Evolutionary conservation across 2,888 invertebrate species (phyloP).

Genomic region (Atherix ibis): DNA sequence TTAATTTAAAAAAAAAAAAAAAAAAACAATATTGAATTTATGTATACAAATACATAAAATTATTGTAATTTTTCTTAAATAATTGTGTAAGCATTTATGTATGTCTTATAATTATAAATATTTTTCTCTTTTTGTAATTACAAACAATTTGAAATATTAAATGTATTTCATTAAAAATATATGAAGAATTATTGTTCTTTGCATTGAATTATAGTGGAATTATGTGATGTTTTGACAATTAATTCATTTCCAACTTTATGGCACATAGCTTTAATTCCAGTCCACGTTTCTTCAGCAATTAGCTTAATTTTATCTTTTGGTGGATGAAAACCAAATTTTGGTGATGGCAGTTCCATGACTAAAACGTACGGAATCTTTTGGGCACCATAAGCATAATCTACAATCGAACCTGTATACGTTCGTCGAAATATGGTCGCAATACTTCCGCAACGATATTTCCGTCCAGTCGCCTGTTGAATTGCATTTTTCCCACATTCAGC

Average conservation of each 20-base stretch:
- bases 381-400: slow-evolving; percentile 29
- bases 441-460: slow-evolving; percentile 27
- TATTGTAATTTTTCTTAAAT: too few relatives aligned
- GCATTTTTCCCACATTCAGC: slow-evolving; percentile 26
- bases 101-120: too few relatives aligned
- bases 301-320: slow-evolving; percentile 23
- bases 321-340: slow-evolving; percentile 27
- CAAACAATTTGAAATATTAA: too few relatives aligned
- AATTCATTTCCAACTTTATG: slow-evolving; percentile 21
- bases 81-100: too few relatives aligned
- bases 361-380: slow-evolving; percentile 25
- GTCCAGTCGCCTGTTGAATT: slow-evolving; percentile 24
- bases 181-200: too few relatives aligned
- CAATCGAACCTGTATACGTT: slow-evolving; percentile 26
- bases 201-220: too few relatives aligned
- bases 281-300: slow-evolving; percentile 29
- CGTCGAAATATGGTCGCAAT: slow-evolving; percentile 23
- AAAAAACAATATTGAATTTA: too few relatives aligned
- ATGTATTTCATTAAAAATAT: too few relatives aligned
- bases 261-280: slow-evolving; percentile 31
- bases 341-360: slow-evolving; percentile 29
- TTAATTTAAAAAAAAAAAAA: too few relatives aligned
- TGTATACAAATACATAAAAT: too few relatives aligned
- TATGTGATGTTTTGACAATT: too few relatives aligned
- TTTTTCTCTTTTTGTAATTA: too few relatives aligned